phyloP scores from a whole-genome alignment of 1,140 invertebrate genomes.

The Pissodes strobi region DNA sequence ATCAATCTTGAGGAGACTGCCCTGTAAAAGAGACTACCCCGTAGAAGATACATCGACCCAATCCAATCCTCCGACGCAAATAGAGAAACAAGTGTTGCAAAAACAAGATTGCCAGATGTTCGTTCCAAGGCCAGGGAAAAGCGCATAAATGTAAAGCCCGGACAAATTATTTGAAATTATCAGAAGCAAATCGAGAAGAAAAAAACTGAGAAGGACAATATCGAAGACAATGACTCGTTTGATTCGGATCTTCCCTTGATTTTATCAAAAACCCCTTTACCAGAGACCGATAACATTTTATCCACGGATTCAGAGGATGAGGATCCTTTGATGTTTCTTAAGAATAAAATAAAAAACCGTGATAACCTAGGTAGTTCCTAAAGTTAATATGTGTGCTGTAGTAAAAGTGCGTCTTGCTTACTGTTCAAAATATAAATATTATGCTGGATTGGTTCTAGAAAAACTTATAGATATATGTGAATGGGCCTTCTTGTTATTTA shows the following conservation, averaged over 20 bases:
- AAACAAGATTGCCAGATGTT: neutral
- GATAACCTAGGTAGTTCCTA: neutral
- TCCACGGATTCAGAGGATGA: neutral
- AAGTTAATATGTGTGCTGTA: neutral
- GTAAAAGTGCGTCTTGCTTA: neutral
- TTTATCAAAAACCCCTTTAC: too few relatives aligned
- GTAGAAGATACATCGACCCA: neutral
- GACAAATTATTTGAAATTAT: too few relatives aligned
- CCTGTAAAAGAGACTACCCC: constrained; percentile 1
- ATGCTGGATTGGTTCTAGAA: neutral
- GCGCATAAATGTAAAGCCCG: neutral
- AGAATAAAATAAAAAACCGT: too few relatives aligned
- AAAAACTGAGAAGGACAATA: too few relatives aligned
- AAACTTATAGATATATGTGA: neutral
- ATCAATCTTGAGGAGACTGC: too few relatives aligned
- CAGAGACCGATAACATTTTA: neutral
- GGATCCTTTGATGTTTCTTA: neutral
- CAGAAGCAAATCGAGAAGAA: neutral
- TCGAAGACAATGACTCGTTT: too few relatives aligned
- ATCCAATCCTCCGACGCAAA: neutral
- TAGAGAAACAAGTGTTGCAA: neutral
- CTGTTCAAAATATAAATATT: neutral
- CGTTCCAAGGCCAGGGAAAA: neutral
- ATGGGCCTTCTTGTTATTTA: neutral
- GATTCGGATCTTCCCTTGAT: neutral